Evolutionary conservation across 35 echinoderm and acorn worm genomes (phyloP), one percentile per base, ranked within the genome.

Genomic region (Heliocidaris erythrogramma): DNA sequence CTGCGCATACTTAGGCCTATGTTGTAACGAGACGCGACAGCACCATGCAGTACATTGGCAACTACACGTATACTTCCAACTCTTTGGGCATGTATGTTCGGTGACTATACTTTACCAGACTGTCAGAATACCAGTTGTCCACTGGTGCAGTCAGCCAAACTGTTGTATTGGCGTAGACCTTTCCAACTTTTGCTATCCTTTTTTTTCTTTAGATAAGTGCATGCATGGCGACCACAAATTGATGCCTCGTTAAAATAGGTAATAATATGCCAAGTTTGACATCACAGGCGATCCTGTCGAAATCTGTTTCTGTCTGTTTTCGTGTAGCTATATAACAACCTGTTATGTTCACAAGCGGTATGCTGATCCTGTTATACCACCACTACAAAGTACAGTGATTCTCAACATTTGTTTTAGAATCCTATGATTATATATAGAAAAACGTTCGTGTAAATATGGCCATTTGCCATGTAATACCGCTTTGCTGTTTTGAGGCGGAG

Each of bases 401-500:
- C 47, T 91, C 27, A 7, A 78, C 7, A 27, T 9, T 91, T 96
- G 88, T 91, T 56, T 93, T 24, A 14, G n/a, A 47, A 7, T 8
- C 27, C 65, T 78, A 21, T 78, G 27, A 78, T 24, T 48, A 48
- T 47, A 52, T 47, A 30, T 30, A 49, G 21, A 92, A 49, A 0
- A 92, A 2, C 47, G 50, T 13, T 17, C 35, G 1, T 42, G 35
- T 42, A 42, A 42, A 42, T 91, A 35, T 91, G 31, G 89, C 48
- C 52, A 56, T 12, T 56, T 56, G 52, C 24, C 89, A 42, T 42
- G 13, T 49, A 16, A 12, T 12, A 13, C 49, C 17, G 27, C 49
- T 47, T 95, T 97, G 97, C 95, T 96, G 97, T 98, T 98, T 96
- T 95, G 93, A 94, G 94, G 93, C 78, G 53, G 88, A 93, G 94